phyloP scores from a whole-genome alignment of 2,113 vertebrate species.

The Microtus montanus region DNA sequence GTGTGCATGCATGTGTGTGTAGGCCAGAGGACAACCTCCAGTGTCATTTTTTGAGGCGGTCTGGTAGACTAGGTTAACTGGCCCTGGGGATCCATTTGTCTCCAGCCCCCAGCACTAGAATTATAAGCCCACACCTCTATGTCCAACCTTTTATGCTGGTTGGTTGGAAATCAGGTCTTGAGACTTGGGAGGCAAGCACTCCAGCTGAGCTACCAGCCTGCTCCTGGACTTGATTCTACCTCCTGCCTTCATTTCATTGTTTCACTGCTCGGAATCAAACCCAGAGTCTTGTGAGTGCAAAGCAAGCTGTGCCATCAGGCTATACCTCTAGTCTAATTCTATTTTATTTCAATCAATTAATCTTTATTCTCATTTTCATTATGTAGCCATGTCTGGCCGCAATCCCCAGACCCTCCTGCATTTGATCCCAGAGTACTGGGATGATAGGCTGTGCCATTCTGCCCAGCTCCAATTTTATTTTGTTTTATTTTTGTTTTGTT shows the following conservation, averaged over 20 bases:
- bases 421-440: background rate
- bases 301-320: background rate
- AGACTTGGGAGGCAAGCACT: background rate
- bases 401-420: background rate
- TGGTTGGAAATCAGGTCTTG: background rate
- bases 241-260: background rate
- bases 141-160: background rate
- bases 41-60: background rate
- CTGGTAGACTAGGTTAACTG: background rate
- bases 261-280: background rate
- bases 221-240: background rate
- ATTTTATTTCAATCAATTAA: background rate
- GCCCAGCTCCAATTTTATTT: background rate
- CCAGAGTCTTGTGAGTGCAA: background rate
- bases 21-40: background rate
- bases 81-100: too few species aligned
- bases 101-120: background rate
- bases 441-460: background rate
- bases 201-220: background rate
- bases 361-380: background rate
- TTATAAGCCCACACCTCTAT: background rate
- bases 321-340: background rate
- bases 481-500: background rate
- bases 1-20: too few species aligned
- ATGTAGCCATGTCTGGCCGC: background rate